These are phyloP conservation scores for Rhynchopsitta pachyrhyncha DNA, from an alignment of 2,113 vertebrate species.

Conservation along the genomic window DNA sequence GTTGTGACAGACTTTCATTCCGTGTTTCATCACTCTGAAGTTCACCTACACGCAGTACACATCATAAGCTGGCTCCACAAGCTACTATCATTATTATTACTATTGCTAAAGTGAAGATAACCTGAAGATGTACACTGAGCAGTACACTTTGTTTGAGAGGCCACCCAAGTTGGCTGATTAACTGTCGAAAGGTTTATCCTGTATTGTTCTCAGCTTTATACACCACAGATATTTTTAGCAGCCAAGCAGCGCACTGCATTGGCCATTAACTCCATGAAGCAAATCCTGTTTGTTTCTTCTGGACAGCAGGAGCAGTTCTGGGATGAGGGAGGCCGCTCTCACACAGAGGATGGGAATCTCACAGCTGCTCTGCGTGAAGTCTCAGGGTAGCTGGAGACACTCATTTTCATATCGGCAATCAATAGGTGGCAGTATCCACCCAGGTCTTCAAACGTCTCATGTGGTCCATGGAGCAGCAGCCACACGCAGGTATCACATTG, in stretches of 20 bases:
- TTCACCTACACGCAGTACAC: neutral
- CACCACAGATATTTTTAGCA: neutral
- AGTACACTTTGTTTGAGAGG: neutral
- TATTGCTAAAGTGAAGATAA: neutral
- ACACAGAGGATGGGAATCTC: neutral
- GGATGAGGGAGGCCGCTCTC: neutral
- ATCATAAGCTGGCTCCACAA: neutral
- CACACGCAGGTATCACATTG: accelerated
- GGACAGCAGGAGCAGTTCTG: accelerated
- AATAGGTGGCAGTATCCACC: constrained; percentile 75
- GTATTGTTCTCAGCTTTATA: neutral
- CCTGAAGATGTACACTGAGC: neutral
- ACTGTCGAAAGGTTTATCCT: neutral
- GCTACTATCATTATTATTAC: neutral
- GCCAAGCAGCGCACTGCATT: neutral
- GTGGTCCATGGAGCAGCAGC: neutral
- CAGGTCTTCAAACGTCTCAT: neutral
- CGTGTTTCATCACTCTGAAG: neutral
- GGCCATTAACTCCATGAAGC: neutral
- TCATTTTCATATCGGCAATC: constrained; percentile 28
- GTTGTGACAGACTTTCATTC: neutral
- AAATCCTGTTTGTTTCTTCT: neutral
- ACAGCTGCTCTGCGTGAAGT: accelerated
- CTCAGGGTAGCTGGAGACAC: neutral
- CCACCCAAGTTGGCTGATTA: neutral